phyloP scores from a whole-genome alignment of 1,140 invertebrate species.

The Brachionus manjavacas region DNA sequence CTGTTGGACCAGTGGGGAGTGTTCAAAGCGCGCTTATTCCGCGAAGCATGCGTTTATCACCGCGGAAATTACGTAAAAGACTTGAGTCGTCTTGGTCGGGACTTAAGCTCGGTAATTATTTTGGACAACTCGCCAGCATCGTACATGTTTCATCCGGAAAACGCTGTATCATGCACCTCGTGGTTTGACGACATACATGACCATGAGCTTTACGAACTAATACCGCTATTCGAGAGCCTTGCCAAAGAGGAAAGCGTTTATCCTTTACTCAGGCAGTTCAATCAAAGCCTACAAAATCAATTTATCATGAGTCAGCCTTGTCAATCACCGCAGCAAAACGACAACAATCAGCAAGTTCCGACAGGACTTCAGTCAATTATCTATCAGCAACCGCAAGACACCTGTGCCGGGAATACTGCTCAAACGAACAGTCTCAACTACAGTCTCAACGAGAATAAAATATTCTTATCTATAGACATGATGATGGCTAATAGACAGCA shows the following conservation, averaged over 20 bases:
- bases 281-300: neutral
- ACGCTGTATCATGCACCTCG: constrained; percentile 94
- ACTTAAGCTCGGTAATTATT: constrained; percentile 92
- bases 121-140: constrained; percentile 99
- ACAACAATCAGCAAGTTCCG: neutral
- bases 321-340: neutral
- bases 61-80: constrained; percentile 68
- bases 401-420: neutral
- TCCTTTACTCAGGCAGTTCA: neutral
- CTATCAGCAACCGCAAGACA: constrained; percentile 16
- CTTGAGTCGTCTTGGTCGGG: constrained; percentile 89
- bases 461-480: constrained; percentile 15
- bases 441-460: constrained; percentile 21
- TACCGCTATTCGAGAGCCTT: constrained; percentile 86
- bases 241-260: constrained; percentile 49
- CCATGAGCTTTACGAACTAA: constrained; percentile 79
- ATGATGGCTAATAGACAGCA: constrained; percentile 26
- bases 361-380: neutral
- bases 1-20: constrained; percentile 95
- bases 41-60: constrained; percentile 99
- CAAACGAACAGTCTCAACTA: neutral
- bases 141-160: constrained; percentile 99
- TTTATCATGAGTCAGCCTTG: neutral
- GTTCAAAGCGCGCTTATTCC: constrained; percentile 88
- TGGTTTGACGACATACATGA: constrained; percentile 90